Evolutionary conservation across 2,113 vertebrate species (phyloP), one percentile per base, ranked within the genome.

Genomic region (Platanista minor): DNA sequence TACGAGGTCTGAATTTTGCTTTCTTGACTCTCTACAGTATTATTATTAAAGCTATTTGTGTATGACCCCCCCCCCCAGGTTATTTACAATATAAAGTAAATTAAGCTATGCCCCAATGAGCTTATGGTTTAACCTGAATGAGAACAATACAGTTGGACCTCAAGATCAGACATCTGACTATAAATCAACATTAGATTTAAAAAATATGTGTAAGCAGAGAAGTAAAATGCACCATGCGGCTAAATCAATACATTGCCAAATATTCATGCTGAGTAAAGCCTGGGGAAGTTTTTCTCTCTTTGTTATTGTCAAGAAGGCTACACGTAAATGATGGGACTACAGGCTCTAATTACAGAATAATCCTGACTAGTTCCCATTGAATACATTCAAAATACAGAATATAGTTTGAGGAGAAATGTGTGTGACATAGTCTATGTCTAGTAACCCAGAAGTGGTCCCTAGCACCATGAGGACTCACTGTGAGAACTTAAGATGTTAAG

Each of bases 31-130:
- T 78, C 46, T 43, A 66, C 61, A 91, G 75, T 77, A 13, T 62
- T 90, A 43, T 82, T 41, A 75, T 39, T 92, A 33, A 96, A 94
- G 71, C 17, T 80, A 78, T 61, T 59, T 85, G 36, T 71, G 12
- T 89, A 25, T 72, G n/a, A 75, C 23, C 23, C 3, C 3, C 27
- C 27, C 1, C 1, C 17, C 7, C 15, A 52, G 2, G 10, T 62
- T 74, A 86, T 39, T 84, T 93, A 94, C 57, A 92, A 66, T 49
- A 90, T 46, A 94, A 91, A 83, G 11, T 67, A 84, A 90, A 84
- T 80, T 67, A 57, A 77, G 86, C 43, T 82, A 31, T 7, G 8
- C 6, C 27, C 23, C 33, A 62, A 54, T 6, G 25, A 94, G 8
- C 29, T 84, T 84, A 62, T 14, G 80, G 23, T 49, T 91, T 93